Conservation (phyloP, 2,888 invertebrate species). For the Pammene aurita region DNA sequence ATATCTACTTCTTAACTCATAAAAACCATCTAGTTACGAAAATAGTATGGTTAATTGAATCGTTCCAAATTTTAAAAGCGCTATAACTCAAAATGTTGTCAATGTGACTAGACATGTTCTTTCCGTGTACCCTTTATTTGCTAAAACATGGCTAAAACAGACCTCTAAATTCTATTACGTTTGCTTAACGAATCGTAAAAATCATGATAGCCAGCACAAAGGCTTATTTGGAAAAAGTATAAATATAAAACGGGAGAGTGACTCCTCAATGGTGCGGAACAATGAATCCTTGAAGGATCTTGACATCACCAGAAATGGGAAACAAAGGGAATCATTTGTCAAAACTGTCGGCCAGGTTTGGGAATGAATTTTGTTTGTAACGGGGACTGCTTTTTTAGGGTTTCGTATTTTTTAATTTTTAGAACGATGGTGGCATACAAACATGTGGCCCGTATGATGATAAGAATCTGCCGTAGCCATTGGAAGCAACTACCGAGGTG, state of each 20-base stretch:
- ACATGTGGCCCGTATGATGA: too few relatives aligned
- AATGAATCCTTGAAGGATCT: constrained; percentile 49
- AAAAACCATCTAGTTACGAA: too few relatives aligned
- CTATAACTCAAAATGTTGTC: too few relatives aligned
- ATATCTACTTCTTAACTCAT: too few relatives aligned
- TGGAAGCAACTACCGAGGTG: too few relatives aligned
- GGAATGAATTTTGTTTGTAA: constrained; percentile 37
- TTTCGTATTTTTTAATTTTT: neutral
- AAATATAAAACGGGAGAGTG: constrained; percentile 47
- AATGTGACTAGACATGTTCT: too few relatives aligned
- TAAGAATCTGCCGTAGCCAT: too few relatives aligned
- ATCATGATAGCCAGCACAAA: constrained; percentile 36
- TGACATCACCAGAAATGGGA: constrained; percentile 49
- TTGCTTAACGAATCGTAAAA: constrained; percentile 39
- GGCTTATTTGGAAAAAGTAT: constrained; percentile 43
- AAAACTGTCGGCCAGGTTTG: constrained; percentile 45
- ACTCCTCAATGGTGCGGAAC: constrained; percentile 53
- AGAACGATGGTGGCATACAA: too few relatives aligned
- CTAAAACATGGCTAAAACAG: constrained; percentile 16
- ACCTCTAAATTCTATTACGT: constrained; percentile 23
- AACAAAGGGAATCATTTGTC: constrained; percentile 57
- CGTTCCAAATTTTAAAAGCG: too few relatives aligned
- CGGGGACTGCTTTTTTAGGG: constrained; percentile 29
- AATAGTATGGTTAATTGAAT: too few relatives aligned
- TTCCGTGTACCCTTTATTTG: too few relatives aligned